Base-by-base conservation (phyloP, 2,113 vertebrate species). In the Perccottus glenii region DNA sequence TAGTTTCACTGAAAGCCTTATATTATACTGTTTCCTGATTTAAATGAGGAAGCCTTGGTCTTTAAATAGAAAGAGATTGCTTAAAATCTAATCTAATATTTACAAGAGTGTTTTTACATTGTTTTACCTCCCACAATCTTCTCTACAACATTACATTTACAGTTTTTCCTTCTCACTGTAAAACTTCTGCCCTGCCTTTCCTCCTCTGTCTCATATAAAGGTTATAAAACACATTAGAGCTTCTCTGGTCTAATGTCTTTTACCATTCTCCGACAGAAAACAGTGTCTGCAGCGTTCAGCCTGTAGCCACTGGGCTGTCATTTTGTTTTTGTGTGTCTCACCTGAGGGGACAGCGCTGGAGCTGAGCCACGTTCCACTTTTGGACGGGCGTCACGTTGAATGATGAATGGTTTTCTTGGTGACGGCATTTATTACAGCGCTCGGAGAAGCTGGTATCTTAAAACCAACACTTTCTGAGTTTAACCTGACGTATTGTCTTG, bases 221-320 rank as follows among this genome's bases (percentile, higher is more conserved):
- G 19, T 27, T 27, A 27, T 27, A 33, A 16, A 68, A 33, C 27
- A 60, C 76, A 63, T 67, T 46, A 50, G 38, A 15, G 9, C 57
- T 50, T 61, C 63, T 50, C 19, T 47, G 11, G 40, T 74, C 12
- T 43, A n/a, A 73, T 62, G 14, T 60, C 27, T 70, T 62, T 38
- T 68, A 71, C 78, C 77, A 75, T 73, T 73, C 49, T 58, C 67
- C 67, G 44, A 70, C 40, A n/a, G 58, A 14, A 64, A 73, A 79
- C 67, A 53, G 65, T 58, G 33, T 76, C 15, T 67, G 50, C 46
- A 16, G 45, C 15, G 12, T 50, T 53, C 74, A 61, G 66, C 64
- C 2, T 43, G 47, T 42, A 44, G 64, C 33, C 11, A 60, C 73
- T 77, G 38, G 57, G 71, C 62, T 79, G 46, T 6, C 50, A 65